Base-by-base conservation (phyloP, 2,888 invertebrate genomes). In the Tillus elongatus region DNA sequence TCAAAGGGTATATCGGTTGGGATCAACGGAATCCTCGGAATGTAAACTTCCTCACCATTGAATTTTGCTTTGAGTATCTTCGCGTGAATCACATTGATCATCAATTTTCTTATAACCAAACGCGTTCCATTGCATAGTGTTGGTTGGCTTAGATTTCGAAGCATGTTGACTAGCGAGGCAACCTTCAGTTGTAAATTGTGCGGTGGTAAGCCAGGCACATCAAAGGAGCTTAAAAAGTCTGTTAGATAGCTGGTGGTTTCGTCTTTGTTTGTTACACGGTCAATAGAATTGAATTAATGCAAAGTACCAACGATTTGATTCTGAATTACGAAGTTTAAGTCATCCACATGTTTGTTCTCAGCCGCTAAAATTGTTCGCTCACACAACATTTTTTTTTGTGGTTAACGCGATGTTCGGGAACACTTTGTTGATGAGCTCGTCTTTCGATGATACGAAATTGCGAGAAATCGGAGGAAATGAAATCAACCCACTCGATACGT, bases 21-120 rank as follows among this genome's bases (percentile, higher is more conserved):
- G 37, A 61, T 58, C 44, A 60, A 50, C 29, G 58, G 56, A 19
- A 60, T 60, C n/a, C 53, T 40, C 35, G 57, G 55, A 31, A 60
- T 46, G 11, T 56, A 44, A 15, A 57, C 52, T 13, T 45, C 40
- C 26, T 49, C 46, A 29, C 41, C 45, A 41, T 40, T 33, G 35
- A 35, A 47, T 35, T 46, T 46, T 15, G 45, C 41, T 27, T 14
- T 43, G 6, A 47, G 9, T 28, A 49, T 46, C 6, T 36, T 45
- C 8, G 45, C 44, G 12, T 45, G 28, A 13, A 48, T 41, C 8
- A 42, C 33, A 29, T 43, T 44, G 33, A 27, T 39, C 35, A 42
- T 40, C 19, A 47, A 29, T 39, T 39, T 45, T 36, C 33, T 44
- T 16, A 48, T 35, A 15, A 35, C 36, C 28, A 47, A 36, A 19